phyloP scores from a whole-genome alignment of 2,888 invertebrate species.

The Spialia ferax region DNA sequence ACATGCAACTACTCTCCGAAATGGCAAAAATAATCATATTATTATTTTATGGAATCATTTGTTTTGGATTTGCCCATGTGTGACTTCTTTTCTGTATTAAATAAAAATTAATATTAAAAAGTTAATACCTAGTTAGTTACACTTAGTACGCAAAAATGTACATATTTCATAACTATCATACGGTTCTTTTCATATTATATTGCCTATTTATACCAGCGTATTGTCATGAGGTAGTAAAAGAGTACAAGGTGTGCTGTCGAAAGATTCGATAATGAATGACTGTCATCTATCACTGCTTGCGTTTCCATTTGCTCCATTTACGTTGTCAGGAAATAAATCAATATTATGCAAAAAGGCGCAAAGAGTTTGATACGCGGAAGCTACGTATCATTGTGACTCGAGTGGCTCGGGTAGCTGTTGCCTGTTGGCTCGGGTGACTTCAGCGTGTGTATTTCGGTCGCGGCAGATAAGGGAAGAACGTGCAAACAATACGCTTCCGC shows the following conservation, averaged over 20 bases:
- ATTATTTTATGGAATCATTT: too few relatives aligned
- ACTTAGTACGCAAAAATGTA: too few relatives aligned
- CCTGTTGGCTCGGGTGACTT: slow-evolving; percentile 14
- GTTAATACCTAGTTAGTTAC: too few relatives aligned
- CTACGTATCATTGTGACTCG: slow-evolving; percentile 12
- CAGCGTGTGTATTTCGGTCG: slow-evolving; percentile 39
- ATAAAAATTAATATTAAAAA: too few relatives aligned
- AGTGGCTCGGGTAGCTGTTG: slow-evolving; percentile 6
- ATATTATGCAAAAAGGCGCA: slow-evolving; percentile 33
- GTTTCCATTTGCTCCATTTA: slow-evolving; percentile 37
- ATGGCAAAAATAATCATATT: too few relatives aligned
- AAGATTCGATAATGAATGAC: slow-evolving; percentile 31
- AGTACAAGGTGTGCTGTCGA: slow-evolving; percentile 26
- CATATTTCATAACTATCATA: too few relatives aligned
- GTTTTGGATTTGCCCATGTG: too few relatives aligned
- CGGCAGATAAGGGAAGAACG: slow-evolving; percentile 39
- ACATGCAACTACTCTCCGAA: too few relatives aligned
- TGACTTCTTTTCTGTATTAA: too few relatives aligned
- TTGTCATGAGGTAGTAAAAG: too few relatives aligned
- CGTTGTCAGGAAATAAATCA: slow-evolving; percentile 36
- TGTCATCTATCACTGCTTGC: slow-evolving; percentile 20
- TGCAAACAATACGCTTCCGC: slow-evolving; percentile 69
- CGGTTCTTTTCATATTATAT: too few relatives aligned
- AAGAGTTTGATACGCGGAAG: slow-evolving; percentile 37
- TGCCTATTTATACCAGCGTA: not conserved